phyloP scores from a whole-genome alignment of 2,888 invertebrate species.

The Melanargia galathea region DNA sequence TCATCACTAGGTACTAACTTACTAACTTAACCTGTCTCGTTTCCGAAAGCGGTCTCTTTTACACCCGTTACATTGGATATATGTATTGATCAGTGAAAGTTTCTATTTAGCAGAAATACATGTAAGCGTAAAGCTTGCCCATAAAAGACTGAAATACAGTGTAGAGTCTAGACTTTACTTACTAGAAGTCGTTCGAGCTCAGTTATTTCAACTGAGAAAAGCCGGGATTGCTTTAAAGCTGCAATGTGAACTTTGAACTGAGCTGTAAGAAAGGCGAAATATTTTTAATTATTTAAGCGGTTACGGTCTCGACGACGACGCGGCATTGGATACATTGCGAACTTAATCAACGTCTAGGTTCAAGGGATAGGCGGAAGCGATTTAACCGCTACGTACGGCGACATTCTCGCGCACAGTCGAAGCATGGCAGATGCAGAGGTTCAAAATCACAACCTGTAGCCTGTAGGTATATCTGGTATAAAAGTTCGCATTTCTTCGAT shows the following conservation, averaged over 20 bases:
- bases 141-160: not conserved
- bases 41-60: no score
- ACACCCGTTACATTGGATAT: no score
- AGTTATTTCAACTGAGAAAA: not conserved
- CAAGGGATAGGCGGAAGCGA: not conserved
- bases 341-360: not conserved
- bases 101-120: no score
- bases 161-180: slow-evolving; percentile 1
- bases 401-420: no score
- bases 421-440: no score
- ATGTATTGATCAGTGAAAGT: no score
- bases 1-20: no score
- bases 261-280: slow-evolving; percentile 14
- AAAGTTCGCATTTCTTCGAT: no score
- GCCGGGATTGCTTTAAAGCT: not conserved
- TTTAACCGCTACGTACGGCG: not conserved
- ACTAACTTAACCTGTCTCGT: no score
- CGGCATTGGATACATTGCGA: slow-evolving; percentile 12
- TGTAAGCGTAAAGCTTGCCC: no score
- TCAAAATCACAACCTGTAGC: not conserved
- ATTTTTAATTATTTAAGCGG: slow-evolving; percentile 26
- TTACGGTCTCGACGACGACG: not conserved
- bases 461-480: no score
- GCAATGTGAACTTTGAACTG: not conserved
- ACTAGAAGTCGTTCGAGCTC: not conserved